Evolutionary conservation across 2,888 invertebrate genomes (phyloP).

Genomic region (Cephus spinipes): DNA sequence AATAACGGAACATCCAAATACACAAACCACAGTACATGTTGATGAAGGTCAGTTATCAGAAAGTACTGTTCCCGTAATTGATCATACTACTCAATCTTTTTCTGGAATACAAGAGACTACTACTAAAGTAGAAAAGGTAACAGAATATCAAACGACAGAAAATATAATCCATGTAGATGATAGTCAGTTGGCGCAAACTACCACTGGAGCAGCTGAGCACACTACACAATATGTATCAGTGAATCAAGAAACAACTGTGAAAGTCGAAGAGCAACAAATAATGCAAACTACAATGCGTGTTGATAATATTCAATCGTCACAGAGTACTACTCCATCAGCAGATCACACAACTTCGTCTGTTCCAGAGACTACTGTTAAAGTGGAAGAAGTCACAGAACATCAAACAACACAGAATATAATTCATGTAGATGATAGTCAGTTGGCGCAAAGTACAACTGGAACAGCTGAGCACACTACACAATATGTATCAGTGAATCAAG

Average conservation of each 20-base stretch:
- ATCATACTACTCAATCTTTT: slow-evolving; percentile 5
- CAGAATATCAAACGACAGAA: slow-evolving; percentile 1
- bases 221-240: not conserved
- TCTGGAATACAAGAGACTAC: not conserved
- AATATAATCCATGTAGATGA: not conserved
- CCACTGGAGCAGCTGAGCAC: not conserved
- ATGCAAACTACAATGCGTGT: not conserved
- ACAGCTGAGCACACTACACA: not conserved
- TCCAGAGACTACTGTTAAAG: not conserved
- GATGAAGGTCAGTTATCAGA: slow-evolving; percentile 4
- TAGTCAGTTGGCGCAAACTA: not conserved
- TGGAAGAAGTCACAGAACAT: not conserved
- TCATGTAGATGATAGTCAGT: not conserved
- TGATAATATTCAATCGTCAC: not conserved
- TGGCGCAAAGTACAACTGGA: not conserved
- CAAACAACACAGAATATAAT: slow-evolving; percentile 1
- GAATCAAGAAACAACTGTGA: not conserved
- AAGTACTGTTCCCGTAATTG: not conserved
- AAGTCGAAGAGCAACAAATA: not conserved
- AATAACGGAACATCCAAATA: not conserved
- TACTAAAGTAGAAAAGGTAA: not conserved
- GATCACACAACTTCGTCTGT: slow-evolving; percentile 2
- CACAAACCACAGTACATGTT: not conserved
- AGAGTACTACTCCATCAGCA: not conserved
- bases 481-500: not conserved